Conservation (phyloP, 1,140 invertebrate species). For the Aradophagus sp. region DNA sequence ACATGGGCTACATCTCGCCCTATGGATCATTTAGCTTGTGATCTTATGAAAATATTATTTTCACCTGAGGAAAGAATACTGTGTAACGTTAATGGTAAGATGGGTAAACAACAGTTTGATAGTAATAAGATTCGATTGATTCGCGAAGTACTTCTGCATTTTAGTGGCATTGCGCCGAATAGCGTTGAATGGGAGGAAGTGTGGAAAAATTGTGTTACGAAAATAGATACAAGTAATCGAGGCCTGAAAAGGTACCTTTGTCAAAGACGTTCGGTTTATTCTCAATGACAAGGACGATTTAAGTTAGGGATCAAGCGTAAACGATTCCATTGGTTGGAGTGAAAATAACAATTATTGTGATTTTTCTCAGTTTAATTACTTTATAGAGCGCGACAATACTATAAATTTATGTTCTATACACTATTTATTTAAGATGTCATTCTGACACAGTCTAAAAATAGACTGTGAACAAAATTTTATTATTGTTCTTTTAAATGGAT, state of each 20-base stretch:
- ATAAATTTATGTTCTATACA: too few relatives aligned
- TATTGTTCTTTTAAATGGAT: too few relatives aligned
- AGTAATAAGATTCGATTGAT: conserved; percentile 74
- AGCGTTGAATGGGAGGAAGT: conserved; percentile 73
- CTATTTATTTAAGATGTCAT: too few relatives aligned
- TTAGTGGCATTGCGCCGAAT: conserved; percentile 69
- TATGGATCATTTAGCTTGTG: conserved; percentile 75
- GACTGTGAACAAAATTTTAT: too few relatives aligned
- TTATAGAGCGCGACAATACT: too few relatives aligned
- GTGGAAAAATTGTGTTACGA: conserved; percentile 76
- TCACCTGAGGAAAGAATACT: conserved; percentile 74
- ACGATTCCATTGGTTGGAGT: conserved; percentile 71
- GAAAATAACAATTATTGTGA: conserved; percentile 35
- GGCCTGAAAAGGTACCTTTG: conserved; percentile 74
- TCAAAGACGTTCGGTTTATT: conserved; percentile 70
- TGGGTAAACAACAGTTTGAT: conserved; percentile 75
- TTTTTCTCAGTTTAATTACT: conserved; percentile 15
- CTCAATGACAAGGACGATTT: conserved; percentile 71
- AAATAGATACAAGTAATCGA: conserved; percentile 76
- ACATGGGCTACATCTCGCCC: conserved; percentile 73
- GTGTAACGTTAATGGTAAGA: conserved; percentile 76
- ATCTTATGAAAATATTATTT: conserved; percentile 75
- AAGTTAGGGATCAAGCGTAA: conserved; percentile 71
- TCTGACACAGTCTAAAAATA: too few relatives aligned
- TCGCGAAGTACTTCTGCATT: conserved; percentile 72